Evolutionary conservation across 1,140 invertebrate species (phyloP), one percentile per base, ranked within the genome.

Genomic region (Drosophila arizonae): DNA sequence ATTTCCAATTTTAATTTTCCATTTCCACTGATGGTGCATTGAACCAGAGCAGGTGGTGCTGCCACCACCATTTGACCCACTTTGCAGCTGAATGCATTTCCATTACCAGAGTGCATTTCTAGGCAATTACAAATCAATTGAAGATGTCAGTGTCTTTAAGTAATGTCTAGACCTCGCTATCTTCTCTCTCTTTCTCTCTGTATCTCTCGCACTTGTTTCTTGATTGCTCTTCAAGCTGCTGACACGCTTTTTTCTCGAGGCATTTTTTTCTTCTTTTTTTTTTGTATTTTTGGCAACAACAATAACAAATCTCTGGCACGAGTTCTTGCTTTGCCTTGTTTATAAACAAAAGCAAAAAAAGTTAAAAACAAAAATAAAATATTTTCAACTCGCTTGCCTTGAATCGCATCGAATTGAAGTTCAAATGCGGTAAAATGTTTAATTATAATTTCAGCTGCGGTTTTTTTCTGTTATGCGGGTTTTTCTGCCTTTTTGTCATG

Each of bases 121-220:
- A 77, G 57, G 61, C 79, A 70, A 81, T 82, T 81, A 71, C 57
- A 78, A 79, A 48, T 75, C 70, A 81, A 81, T 81, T 81, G 75
- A 69, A 76, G 75, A 74, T 76, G 79, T 81, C 79, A 81, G 82
- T 71, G 51, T 36, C 55, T 72, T 36, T 68, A 46, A 46, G 15
- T 17, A 46, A 13, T 13, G 62, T 68, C 43, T 17, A 33, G 33
- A 9, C 33, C 2, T 5, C 17, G 3, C 9, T 1, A 36, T 41
- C 43, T 6, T 4, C 46, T 46, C 41, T 41, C 52, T 6, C 30
- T 17, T 15, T 30, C 43, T 17, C 43, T 46, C 43, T 17, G 15
- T 17, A 15, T 3, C 43, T 61, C 17, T 24, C 30, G 45, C 45
- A 41, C 28, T 68, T 30, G 8, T 52, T 36, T 52, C 39, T 28